Conservation (phyloP, 2,113 vertebrate genomes). For the Thamnophis sirtalis region DNA sequence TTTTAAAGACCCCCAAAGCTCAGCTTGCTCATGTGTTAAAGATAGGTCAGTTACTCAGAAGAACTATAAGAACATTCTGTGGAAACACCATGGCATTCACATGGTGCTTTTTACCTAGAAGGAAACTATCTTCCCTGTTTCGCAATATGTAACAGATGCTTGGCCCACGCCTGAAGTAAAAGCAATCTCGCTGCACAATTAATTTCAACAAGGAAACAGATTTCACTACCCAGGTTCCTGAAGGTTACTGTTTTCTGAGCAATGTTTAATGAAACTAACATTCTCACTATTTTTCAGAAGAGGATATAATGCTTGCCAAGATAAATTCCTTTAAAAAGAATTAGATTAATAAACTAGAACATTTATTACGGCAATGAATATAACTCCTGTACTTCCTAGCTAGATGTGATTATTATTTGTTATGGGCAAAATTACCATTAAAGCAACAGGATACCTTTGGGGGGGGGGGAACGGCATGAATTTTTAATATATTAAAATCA, state of each 20-base stretch:
- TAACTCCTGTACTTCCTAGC: background rate
- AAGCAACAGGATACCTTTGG: background rate
- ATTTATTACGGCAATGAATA: conserved; percentile 17
- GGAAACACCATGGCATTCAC: background rate
- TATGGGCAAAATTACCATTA: background rate
- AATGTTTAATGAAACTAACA: background rate
- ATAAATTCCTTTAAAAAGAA: background rate
- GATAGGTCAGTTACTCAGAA: background rate
- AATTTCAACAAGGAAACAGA: background rate
- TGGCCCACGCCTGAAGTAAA: background rate
- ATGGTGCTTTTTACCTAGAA: background rate
- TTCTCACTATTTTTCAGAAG: background rate
- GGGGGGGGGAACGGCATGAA: background rate
- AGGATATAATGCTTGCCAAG: background rate
- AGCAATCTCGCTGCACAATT: background rate
- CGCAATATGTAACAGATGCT: background rate
- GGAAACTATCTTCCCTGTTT: background rate
- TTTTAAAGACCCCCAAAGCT: background rate
- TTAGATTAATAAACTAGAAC: background rate
- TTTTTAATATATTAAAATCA: background rate
- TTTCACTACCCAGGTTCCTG: conserved; percentile 3
- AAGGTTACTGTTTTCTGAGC: background rate
- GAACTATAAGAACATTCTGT: background rate
- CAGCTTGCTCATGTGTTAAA: background rate
- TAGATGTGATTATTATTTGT: background rate